phyloP scores from a whole-genome alignment of 2,113 vertebrate species.

The Chaetodon trifascialis region DNA sequence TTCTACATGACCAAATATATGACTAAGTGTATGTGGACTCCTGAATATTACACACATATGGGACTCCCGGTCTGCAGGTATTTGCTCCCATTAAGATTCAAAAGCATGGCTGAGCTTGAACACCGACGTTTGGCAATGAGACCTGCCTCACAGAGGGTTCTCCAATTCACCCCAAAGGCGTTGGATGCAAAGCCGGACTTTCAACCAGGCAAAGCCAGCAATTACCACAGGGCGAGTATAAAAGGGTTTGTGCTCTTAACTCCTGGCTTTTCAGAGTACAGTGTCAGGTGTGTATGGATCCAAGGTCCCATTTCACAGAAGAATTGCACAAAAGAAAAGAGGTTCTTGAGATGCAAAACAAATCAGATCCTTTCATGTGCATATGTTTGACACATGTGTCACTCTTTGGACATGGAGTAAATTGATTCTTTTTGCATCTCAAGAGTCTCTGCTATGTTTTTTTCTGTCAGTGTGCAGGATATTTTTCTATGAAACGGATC shows the following conservation, averaged over 20 bases:
- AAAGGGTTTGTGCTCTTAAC: neutral
- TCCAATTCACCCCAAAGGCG: neutral
- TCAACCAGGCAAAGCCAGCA: neutral
- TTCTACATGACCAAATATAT: too few species aligned
- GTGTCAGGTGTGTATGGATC: neutral
- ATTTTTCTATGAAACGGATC: too few species aligned
- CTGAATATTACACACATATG: neutral
- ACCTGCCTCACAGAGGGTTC: neutral
- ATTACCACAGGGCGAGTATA: neutral
- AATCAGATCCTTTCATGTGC: neutral
- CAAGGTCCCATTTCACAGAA: neutral
- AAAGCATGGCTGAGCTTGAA: neutral
- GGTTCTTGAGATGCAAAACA: neutral
- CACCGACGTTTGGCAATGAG: neutral
- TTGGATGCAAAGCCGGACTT: neutral
- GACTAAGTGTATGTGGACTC: neutral
- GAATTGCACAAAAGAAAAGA: neutral
- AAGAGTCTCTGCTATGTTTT: too few species aligned
- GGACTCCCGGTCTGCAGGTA: neutral
- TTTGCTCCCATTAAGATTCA: constrained; percentile 9
- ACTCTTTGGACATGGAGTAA: too few species aligned
- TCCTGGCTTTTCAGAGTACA: neutral
- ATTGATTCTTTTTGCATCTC: too few species aligned
- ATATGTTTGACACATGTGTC: neutral
- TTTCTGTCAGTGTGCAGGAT: too few species aligned